Conservation (phyloP, 1,140 invertebrate species). For the Tenebrio molitor region DNA sequence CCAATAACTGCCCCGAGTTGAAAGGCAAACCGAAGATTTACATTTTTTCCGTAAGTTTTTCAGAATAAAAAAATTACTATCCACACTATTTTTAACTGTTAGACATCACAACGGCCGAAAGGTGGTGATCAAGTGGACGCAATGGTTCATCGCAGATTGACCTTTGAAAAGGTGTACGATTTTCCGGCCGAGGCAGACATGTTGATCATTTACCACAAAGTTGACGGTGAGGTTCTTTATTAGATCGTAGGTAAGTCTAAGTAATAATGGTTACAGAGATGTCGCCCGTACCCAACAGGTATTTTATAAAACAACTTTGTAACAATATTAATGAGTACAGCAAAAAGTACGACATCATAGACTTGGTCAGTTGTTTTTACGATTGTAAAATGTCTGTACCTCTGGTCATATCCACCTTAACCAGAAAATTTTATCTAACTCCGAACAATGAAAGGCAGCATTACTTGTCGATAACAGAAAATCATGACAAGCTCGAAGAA, state of each 20-base stretch:
- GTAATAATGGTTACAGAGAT: background rate
- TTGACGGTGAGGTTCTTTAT: background rate
- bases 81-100: background rate
- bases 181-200: constrained; percentile 32
- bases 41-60: constrained; percentile 10
- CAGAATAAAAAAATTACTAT: background rate
- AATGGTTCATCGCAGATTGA: background rate
- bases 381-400: background rate
- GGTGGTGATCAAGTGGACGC: background rate
- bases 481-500: background rate
- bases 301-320: background rate
- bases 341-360: constrained; percentile 27
- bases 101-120: background rate
- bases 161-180: constrained; percentile 12
- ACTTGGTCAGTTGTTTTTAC: background rate
- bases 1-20: constrained; percentile 7
- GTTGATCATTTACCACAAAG: constrained; percentile 20
- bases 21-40: constrained; percentile 17
- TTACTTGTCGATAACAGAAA: constrained; percentile 3
- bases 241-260: no score
- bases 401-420: constrained; percentile 4
- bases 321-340: background rate
- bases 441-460: background rate
- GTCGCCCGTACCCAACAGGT: no score
- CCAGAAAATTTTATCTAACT: constrained; percentile 17